Conservation (phyloP, 53 echinoderm and acorn worm species). For the Actinopyga echinites region DNA sequence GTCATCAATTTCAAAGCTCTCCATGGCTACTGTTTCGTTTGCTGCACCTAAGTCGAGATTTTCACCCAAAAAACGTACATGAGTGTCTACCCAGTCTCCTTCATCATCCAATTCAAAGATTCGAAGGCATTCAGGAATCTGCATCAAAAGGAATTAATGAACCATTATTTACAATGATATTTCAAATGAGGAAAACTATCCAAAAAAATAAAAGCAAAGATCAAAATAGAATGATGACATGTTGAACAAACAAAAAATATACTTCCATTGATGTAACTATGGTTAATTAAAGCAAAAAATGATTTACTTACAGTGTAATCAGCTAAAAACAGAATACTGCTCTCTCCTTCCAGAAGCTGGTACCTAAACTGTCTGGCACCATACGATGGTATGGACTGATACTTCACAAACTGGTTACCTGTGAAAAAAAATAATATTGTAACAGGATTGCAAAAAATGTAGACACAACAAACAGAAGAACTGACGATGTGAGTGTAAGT, state of each 20-base stretch:
- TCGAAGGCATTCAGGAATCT: neutral
- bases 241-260: no score
- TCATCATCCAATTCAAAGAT: constrained; percentile 25
- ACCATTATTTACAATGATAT: no score
- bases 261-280: no score
- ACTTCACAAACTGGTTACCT: constrained; percentile 78
- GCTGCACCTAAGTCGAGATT: neutral
- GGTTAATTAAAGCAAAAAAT: no score
- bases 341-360: constrained; percentile 52
- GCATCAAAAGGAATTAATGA: neutral
- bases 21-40: neutral
- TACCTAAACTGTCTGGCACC: constrained; percentile 55
- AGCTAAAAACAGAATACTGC: constrained; percentile 49
- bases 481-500: no score
- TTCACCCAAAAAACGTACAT: neutral
- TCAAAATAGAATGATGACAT: no score
- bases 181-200: no score
- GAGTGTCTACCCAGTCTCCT: constrained; percentile 22
- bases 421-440: neutral
- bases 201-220: no score
- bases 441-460: neutral
- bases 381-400: constrained; percentile 58
- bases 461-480: neutral
- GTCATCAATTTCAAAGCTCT: constrained; percentile 13
- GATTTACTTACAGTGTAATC: neutral